A percentile compares a stretch with the other conserved stretches of the same genome.
These are phyloP conservation scores for Mustelus asterias DNA, from an alignment of 2,113 vertebrate genomes.

Conservation along the genomic window DNA sequence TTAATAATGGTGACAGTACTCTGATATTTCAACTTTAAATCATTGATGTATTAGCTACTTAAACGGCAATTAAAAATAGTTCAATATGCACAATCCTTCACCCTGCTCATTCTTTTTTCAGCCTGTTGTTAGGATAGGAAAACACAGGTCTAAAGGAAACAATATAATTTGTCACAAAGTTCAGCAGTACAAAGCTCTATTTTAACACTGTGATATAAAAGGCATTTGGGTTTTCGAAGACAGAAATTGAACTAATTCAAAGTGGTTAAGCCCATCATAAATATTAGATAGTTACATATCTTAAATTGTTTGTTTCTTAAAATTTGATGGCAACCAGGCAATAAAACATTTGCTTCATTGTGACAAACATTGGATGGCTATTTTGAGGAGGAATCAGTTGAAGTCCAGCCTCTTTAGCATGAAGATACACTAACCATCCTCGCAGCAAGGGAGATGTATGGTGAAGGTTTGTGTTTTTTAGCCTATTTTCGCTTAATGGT, in stretches of 20 bases:
- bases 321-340: background rate
- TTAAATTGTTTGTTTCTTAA: background rate
- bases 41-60: background rate
- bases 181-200: background rate
- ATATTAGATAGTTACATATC: background rate
- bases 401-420: background rate
- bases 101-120: background rate
- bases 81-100: background rate
- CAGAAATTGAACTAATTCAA: background rate
- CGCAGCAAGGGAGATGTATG: background rate
- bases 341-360: background rate
- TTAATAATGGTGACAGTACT: background rate
- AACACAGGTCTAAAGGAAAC: background rate
- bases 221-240: background rate
- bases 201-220: background rate
- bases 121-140: background rate
- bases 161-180: background rate
- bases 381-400: background rate
- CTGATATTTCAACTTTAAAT: background rate
- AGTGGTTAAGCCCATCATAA: background rate
- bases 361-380: background rate
- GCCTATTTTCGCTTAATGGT: background rate
- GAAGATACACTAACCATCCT: background rate
- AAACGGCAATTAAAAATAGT: background rate
- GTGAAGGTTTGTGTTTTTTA: background rate